Conservation (phyloP, 2,113 vertebrate genomes). For the Ellobius talpinus region DNA sequence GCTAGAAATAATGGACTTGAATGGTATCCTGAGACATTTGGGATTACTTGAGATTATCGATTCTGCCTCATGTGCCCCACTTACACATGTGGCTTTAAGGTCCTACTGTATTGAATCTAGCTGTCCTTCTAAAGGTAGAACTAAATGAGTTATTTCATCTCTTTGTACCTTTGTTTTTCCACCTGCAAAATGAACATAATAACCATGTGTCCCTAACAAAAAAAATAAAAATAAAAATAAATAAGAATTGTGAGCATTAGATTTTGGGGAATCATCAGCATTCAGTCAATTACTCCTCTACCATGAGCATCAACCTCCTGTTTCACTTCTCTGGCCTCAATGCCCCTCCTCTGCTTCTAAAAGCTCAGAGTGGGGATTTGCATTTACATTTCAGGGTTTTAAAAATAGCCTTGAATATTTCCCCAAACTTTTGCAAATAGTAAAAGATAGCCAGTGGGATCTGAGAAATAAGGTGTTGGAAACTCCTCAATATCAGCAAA, state of each 20-base stretch:
- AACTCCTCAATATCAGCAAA: neutral
- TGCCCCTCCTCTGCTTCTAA: slow-evolving; percentile 64
- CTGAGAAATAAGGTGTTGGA: neutral
- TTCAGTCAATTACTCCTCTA: neutral
- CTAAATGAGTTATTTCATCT: neutral
- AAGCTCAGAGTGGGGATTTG: slow-evolving; percentile 68
- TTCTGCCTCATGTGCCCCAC: neutral
- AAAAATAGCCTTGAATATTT: neutral
- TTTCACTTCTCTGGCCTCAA: slow-evolving; percentile 12
- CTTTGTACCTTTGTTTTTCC: neutral
- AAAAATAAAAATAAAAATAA: neutral
- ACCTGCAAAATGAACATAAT: neutral
- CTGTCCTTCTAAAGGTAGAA: neutral
- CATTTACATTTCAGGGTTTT: slow-evolving; percentile 54
- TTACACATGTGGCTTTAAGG: neutral
- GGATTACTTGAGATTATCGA: neutral
- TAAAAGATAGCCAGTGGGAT: neutral
- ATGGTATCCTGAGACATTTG: neutral
- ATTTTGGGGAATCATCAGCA: neutral
- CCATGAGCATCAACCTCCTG: neutral
- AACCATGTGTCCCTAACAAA: neutral
- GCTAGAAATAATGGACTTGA: neutral
- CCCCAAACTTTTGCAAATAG: slow-evolving; percentile 1
- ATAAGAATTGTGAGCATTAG: neutral
- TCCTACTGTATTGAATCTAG: neutral